Evolutionary conservation across 1,140 invertebrate genomes (phyloP).

Genomic region (Lepidurus couesii): DNA sequence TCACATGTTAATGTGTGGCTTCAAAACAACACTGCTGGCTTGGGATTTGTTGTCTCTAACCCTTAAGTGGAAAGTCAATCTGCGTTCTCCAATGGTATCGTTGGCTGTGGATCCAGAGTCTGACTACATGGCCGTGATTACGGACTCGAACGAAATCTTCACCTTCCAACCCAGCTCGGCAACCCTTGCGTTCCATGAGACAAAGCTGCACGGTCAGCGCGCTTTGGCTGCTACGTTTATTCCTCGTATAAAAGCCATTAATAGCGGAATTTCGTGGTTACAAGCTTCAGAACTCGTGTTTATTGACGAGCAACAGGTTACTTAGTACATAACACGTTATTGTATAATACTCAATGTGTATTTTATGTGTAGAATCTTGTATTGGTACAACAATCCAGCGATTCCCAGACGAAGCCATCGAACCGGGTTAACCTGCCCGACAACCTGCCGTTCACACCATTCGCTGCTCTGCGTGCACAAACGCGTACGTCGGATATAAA

Average conservation of each 20-base stretch:
- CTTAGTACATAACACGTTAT: slow-evolving; percentile 25
- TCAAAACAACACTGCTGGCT: slow-evolving; percentile 53
- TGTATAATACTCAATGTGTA: slow-evolving; percentile 29
- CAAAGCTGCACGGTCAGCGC: slow-evolving; percentile 44
- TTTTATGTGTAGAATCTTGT: slow-evolving; percentile 44
- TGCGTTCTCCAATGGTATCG: slow-evolving; percentile 50
- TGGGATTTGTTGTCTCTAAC: slow-evolving; percentile 66
- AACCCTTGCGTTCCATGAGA: slow-evolving; percentile 36
- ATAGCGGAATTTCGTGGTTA: slow-evolving; percentile 51
- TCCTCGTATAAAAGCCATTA: slow-evolving; percentile 47
- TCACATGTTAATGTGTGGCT: slow-evolving; percentile 58
- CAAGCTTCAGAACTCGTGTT: slow-evolving; percentile 54
- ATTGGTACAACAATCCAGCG: slow-evolving; percentile 41
- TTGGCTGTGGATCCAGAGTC: slow-evolving; percentile 56
- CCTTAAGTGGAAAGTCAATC: slow-evolving; percentile 48
- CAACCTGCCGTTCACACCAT: slow-evolving; percentile 43
- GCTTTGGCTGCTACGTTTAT: slow-evolving; percentile 51
- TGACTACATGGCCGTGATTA: slow-evolving; percentile 60
- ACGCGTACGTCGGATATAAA: slow-evolving; percentile 38
- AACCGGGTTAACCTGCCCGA: slow-evolving; percentile 41
- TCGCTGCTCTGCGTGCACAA: slow-evolving; percentile 43
- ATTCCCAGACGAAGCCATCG: slow-evolving; percentile 37
- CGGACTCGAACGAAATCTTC: not conserved
- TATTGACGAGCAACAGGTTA: slow-evolving; percentile 52
- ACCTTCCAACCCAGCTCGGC: slow-evolving; percentile 48